phyloP scores from a whole-genome alignment of 2,888 invertebrate species.

The Dolichopus griseipennis region DNA sequence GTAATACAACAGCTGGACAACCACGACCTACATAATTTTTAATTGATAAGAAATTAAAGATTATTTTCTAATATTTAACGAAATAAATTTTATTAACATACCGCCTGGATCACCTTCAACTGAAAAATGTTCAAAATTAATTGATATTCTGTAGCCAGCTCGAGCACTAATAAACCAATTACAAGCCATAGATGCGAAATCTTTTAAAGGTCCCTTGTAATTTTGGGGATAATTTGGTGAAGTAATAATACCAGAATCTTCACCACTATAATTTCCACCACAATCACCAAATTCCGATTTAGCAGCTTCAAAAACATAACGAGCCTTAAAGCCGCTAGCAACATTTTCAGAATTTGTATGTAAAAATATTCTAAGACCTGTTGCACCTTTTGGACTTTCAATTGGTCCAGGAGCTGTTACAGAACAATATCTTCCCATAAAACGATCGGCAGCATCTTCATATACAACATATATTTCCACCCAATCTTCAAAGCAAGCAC shows the following conservation, averaged over 20 bases:
- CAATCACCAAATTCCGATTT: constrained; percentile 88
- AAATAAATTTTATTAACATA: constrained; percentile 35
- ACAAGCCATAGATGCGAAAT: constrained; percentile 79
- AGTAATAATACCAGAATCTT: constrained; percentile 72
- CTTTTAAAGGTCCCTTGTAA: constrained; percentile 74
- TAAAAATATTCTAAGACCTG: constrained; percentile 78
- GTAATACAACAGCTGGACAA: constrained; percentile 82
- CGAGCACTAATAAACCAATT: constrained; percentile 93
- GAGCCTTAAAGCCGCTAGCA: constrained; percentile 91
- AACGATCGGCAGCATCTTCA: constrained; percentile 68
- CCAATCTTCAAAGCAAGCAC: constrained; percentile 86
- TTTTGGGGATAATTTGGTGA: constrained; percentile 87
- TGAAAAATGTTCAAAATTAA: constrained; percentile 84
- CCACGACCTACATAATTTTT: constrained; percentile 59
- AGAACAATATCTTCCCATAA: constrained; percentile 88
- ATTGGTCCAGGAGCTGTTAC: constrained; percentile 88
- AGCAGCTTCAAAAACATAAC: constrained; percentile 85
- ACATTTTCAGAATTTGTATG: constrained; percentile 81
- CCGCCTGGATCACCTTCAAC: constrained; percentile 88
- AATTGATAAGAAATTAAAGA: constrained; percentile 11
- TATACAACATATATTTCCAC: constrained; percentile 87
- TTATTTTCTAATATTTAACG: not conserved
- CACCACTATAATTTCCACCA: constrained; percentile 79
- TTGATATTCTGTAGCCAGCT: constrained; percentile 75
- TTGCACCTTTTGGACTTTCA: constrained; percentile 81